A percentile compares a stretch with the other conserved stretches of the same genome.
Evolutionary conservation across 2,888 invertebrate genomes (phyloP).

Genomic region (Cancer borealis): DNA sequence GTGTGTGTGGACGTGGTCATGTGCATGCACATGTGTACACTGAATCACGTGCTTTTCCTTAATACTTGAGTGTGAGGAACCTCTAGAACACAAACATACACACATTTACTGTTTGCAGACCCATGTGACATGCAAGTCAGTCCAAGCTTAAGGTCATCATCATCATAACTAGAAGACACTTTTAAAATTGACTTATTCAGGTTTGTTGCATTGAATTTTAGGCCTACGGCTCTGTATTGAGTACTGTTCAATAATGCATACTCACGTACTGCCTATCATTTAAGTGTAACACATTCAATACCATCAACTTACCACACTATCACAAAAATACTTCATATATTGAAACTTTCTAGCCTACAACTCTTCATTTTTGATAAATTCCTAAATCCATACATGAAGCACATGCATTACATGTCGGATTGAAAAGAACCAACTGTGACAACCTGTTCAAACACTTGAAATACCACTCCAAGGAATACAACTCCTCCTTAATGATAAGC

Average conservation of each 20-base stretch:
- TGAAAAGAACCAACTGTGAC: neutral
- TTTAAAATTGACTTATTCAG: neutral
- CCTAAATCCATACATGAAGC: neutral
- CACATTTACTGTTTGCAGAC: neutral
- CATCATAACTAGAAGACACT: neutral
- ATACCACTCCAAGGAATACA: neutral
- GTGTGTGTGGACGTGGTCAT: neutral
- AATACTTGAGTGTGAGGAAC: neutral
- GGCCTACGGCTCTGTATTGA: neutral
- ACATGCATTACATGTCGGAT: neutral
- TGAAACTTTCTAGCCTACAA: neutral
- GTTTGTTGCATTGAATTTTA: neutral
- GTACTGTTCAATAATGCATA: neutral
- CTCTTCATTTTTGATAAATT: neutral
- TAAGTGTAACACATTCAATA: neutral
- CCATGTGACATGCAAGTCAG: neutral
- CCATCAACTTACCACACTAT: conserved; percentile 13
- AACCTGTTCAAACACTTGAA: too few species aligned
- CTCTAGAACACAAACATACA: conserved; percentile 5
- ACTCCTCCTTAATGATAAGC: neutral
- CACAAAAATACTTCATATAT: neutral
- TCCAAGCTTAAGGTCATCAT: neutral
- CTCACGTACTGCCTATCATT: neutral
- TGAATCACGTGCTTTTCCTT: neutral
- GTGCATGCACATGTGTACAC: neutral